Percentiles rank a stretch among this genome's conserved stretches.
Evolutionary conservation across 2,888 invertebrate genomes (phyloP).

Genomic region (Drosophila mimetica): DNA sequence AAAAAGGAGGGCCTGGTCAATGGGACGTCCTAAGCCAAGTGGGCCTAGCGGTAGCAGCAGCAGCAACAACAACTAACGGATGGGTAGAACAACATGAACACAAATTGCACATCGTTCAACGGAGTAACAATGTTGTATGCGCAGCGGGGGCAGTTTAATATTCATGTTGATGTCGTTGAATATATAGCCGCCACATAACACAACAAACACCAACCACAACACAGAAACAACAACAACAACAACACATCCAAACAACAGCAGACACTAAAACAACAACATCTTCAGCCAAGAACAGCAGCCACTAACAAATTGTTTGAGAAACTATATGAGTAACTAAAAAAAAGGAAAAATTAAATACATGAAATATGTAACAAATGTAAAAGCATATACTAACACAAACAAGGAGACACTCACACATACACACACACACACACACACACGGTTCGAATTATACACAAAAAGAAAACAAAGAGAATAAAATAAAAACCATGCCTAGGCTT

Average conservation of each 20-base stretch:
- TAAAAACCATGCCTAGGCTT: slow-evolving; percentile 65
- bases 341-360: slow-evolving; percentile 61
- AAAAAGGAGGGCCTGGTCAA: slow-evolving; percentile 84
- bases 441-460: slow-evolving; percentile 72
- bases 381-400: slow-evolving; percentile 54
- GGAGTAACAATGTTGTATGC: slow-evolving; percentile 53
- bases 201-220: slow-evolving; percentile 35
- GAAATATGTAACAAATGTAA: slow-evolving; percentile 68
- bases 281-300: slow-evolving; percentile 47
- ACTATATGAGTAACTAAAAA: slow-evolving; percentile 62
- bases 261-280: slow-evolving; percentile 26
- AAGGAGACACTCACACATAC: slow-evolving; percentile 28
- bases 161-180: slow-evolving; percentile 57
- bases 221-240: slow-evolving; percentile 31
- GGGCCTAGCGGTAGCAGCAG: slow-evolving; percentile 2
- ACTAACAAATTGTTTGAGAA: slow-evolving; percentile 61
- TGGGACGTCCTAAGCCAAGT: slow-evolving; percentile 82
- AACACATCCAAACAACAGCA: slow-evolving; percentile 33
- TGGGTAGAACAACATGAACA: slow-evolving; percentile 27
- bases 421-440: slow-evolving; percentile 38
- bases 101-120: slow-evolving; percentile 57
- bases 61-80: slow-evolving; percentile 33
- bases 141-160: slow-evolving; percentile 57
- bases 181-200: slow-evolving; percentile 53
- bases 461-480: slow-evolving; percentile 32